Evolutionary conservation across 2,797 vertebrate species (phyloP).

Genomic region (Sebastes itinus): DNA sequence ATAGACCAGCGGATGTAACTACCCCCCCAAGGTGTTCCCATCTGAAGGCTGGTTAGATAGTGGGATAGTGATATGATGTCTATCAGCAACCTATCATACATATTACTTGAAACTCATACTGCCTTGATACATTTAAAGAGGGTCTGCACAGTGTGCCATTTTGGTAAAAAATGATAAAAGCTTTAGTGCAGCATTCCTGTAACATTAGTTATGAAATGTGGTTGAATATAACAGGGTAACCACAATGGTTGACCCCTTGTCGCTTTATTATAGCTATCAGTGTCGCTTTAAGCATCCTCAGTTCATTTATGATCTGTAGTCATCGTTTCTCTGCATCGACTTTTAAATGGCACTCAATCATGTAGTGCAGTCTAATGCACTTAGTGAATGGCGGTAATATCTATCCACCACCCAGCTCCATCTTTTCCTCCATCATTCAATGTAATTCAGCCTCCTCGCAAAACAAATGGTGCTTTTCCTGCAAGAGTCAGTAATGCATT

Average conservation of each 20-base stretch:
- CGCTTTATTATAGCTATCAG: neutral
- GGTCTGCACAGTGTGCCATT: neutral
- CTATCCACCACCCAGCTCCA: neutral
- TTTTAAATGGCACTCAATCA: conserved; percentile 17
- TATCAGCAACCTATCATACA: neutral
- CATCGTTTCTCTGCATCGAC: conserved; percentile 19
- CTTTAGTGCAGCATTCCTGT: neutral
- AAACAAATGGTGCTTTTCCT: neutral
- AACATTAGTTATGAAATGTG: neutral
- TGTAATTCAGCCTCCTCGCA: neutral
- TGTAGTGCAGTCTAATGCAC: neutral
- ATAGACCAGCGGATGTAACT: conserved; percentile 40
- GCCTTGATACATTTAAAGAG: neutral
- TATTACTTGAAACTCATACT: neutral
- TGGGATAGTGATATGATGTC: neutral
- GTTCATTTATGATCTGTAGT: neutral
- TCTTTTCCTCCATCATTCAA: neutral
- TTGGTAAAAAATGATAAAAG: neutral
- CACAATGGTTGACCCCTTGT: neutral
- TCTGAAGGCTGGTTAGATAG: conserved; percentile 55
- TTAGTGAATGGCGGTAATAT: conserved; percentile 16
- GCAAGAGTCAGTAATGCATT: neutral
- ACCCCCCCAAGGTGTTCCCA: conserved; percentile 59
- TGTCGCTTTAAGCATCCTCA: neutral
- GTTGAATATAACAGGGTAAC: neutral